phyloP scores from a whole-genome alignment of 2,888 invertebrate species.

The Spilosoma lubricipeda region DNA sequence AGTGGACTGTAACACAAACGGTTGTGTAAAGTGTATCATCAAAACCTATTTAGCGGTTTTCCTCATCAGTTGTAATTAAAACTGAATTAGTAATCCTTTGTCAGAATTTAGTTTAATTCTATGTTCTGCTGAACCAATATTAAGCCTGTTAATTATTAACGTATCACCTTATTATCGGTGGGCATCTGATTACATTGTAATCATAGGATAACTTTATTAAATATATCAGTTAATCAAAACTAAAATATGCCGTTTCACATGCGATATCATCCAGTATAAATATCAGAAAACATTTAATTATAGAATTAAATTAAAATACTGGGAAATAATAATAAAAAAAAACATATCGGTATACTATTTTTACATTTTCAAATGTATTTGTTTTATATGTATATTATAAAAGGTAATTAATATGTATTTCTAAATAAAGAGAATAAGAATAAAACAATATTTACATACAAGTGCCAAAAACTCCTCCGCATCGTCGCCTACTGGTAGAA shows the following conservation, averaged over 20 bases:
- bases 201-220: background rate
- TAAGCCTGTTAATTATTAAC: background rate
- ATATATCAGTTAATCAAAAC: background rate
- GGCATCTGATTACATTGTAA: background rate
- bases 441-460: no score
- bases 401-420: no score
- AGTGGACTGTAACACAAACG: background rate
- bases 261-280: background rate
- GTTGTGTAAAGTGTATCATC: slow-evolving; percentile 4
- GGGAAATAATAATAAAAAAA: no score
- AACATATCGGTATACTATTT: no score
- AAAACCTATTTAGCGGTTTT: slow-evolving; percentile 22
- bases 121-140: slow-evolving; percentile 15
- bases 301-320: no score
- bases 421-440: no score
- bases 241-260: background rate
- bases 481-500: no score
- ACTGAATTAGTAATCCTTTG: slow-evolving; percentile 34
- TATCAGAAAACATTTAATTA: background rate
- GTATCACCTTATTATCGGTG: background rate
- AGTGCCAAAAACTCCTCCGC: no score
- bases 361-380: no score
- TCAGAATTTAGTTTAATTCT: slow-evolving; percentile 30
- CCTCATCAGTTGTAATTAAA: slow-evolving; percentile 26
- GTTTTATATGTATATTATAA: no score